Conservation (phyloP, 2,888 invertebrate genomes). For the Iphiclides podalirius region DNA sequence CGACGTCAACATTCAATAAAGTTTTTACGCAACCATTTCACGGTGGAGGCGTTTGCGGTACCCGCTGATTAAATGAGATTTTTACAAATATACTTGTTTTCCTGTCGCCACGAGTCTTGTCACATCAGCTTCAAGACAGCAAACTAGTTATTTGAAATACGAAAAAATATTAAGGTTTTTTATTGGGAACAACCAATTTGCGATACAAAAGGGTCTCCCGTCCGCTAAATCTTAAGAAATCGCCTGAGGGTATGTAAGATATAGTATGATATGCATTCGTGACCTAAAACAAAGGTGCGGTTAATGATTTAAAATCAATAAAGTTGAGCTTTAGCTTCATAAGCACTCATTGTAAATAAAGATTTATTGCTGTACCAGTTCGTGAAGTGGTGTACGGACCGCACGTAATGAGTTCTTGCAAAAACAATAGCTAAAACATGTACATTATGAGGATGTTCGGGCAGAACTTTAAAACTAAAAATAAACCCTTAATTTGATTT, state of each 20-base stretch:
- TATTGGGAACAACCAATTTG: too few relatives aligned
- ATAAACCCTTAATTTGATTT: neutral
- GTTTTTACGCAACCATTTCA: slow-evolving; percentile 31
- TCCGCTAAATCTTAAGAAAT: too few relatives aligned
- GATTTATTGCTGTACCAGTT: too few relatives aligned
- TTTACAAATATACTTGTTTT: slow-evolving; percentile 4
- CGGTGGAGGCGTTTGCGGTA: slow-evolving; percentile 22
- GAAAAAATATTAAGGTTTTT: too few relatives aligned
- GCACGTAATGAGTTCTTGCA: too few relatives aligned
- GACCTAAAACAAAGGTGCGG: slow-evolving; percentile 9
- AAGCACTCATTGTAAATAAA: slow-evolving; percentile 6
- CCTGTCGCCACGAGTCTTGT: neutral
- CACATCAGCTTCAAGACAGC: too few relatives aligned
- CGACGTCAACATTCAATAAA: slow-evolving; percentile 43
- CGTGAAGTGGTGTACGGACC: too few relatives aligned
- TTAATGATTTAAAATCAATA: slow-evolving; percentile 19
- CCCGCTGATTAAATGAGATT: slow-evolving; percentile 19
- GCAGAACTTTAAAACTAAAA: neutral
- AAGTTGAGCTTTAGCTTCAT: slow-evolving; percentile 7
- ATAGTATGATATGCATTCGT: neutral
- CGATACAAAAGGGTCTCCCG: too few relatives aligned
- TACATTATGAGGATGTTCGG: too few relatives aligned
- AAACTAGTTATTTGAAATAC: too few relatives aligned
- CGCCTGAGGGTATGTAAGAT: too few relatives aligned
- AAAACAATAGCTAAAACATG: too few relatives aligned